Conservation (phyloP, 2,113 vertebrate species). For the Cyphomyrus discorhynchus region DNA sequence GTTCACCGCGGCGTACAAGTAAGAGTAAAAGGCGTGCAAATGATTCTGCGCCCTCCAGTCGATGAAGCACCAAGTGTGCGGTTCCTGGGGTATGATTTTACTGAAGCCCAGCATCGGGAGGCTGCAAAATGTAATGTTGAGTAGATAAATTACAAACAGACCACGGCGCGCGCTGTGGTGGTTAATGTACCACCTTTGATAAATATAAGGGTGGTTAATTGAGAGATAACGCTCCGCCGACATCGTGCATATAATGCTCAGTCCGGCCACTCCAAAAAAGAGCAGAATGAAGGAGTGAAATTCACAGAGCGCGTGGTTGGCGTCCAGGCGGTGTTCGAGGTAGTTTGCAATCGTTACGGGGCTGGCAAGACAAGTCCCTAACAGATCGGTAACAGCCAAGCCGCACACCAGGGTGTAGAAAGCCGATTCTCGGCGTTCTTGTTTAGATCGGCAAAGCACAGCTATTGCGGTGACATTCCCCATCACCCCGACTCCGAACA, state of each 20-base stretch:
- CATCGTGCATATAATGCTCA: conserved; percentile 17
- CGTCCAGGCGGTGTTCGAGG: conserved; percentile 13
- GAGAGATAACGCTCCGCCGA: conserved; percentile 21
- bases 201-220: conserved; percentile 16
- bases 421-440: conserved; percentile 19
- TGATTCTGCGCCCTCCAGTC: conserved; percentile 14
- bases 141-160: conserved; percentile 20
- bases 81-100: conserved; percentile 9
- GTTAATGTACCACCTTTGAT: conserved; percentile 12
- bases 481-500: conserved; percentile 17
- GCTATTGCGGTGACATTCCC: conserved; percentile 21
- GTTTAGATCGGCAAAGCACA: conserved; percentile 15
- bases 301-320: conserved; percentile 33
- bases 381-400: conserved; percentile 17
- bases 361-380: conserved; percentile 23
- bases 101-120: conserved; percentile 15
- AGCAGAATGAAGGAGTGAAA: conserved; percentile 56
- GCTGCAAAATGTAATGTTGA: conserved; percentile 18
- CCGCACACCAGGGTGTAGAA: conserved; percentile 25
- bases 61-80: conserved; percentile 24
- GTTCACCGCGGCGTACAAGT: conserved; percentile 18
- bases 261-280: conserved; percentile 15
- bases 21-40: conserved; percentile 18
- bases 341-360: conserved; percentile 17
- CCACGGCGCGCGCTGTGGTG: background rate